These are phyloP conservation scores for Crepidodera aurea DNA, from an alignment of 2,888 invertebrate species.

Conservation along the genomic window DNA sequence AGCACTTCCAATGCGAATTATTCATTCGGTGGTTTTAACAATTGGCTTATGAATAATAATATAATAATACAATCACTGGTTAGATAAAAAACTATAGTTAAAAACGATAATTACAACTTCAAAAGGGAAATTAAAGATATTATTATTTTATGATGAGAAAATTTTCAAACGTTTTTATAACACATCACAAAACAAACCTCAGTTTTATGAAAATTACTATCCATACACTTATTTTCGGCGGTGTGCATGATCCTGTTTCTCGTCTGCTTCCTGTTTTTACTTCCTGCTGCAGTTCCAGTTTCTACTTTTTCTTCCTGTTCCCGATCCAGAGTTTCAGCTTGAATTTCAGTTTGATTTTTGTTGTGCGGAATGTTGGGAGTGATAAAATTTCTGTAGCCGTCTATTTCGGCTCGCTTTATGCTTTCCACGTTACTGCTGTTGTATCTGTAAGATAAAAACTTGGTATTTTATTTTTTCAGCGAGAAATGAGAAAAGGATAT, in stretches of 20 bases:
- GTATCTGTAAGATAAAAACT: constrained; percentile 27
- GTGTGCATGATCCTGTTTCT: constrained; percentile 35
- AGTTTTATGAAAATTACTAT: constrained; percentile 40
- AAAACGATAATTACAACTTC: too few relatives aligned
- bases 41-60: too few relatives aligned
- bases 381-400: constrained; percentile 55
- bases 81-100: too few relatives aligned
- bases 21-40: too few relatives aligned
- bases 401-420: constrained; percentile 52
- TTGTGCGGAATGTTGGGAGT: constrained; percentile 37
- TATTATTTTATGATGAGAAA: too few relatives aligned
- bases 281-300: neutral
- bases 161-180: too few relatives aligned
- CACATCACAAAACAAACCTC: constrained; percentile 43
- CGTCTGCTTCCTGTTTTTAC: neutral
- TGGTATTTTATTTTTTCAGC: neutral
- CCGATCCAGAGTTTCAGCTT: constrained; percentile 6
- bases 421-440: constrained; percentile 46
- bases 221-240: constrained; percentile 42
- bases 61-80: too few relatives aligned
- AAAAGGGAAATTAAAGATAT: too few relatives aligned
- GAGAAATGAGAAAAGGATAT: neutral
- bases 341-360: constrained; percentile 30
- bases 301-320: neutral
- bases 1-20: too few relatives aligned